Evolutionary conservation across 2,113 vertebrate species (phyloP).

Genomic region (Thymallus thymallus): DNA sequence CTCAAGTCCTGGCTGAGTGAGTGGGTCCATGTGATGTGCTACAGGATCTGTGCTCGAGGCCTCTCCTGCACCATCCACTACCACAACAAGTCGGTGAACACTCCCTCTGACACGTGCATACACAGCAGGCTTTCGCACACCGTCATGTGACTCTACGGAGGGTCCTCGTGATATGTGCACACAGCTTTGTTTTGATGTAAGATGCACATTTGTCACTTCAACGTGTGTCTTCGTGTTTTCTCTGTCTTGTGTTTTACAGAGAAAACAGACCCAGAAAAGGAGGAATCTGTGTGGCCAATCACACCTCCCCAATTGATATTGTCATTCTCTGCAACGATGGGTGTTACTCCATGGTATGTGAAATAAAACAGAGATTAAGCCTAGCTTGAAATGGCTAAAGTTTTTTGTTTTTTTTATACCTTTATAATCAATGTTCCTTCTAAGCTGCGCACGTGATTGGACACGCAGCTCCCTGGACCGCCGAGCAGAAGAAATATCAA

Average conservation of each 20-base stretch:
- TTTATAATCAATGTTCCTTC: no score
- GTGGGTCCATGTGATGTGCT: conserved; percentile 92
- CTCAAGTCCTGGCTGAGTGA: conserved; percentile 88
- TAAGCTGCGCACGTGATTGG: no score
- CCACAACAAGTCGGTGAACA: conserved; percentile 84
- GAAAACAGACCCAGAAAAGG: conserved; percentile 91
- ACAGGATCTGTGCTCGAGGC: conserved; percentile 89
- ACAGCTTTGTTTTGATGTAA: neutral
- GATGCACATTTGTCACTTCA: neutral
- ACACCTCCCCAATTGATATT: conserved; percentile 91
- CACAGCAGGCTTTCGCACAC: neutral
- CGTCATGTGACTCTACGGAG: neutral
- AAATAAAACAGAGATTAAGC: neutral
- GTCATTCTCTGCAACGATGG: conserved; percentile 93
- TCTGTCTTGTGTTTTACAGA: conserved; percentile 64
- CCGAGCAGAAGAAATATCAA: no score
- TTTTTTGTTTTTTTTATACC: no score
- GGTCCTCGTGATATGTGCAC: neutral
- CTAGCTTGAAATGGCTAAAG: no score
- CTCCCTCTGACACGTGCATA: neutral
- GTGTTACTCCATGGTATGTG: conserved; percentile 93
- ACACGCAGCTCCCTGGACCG: no score
- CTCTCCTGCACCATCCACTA: conserved; percentile 91
- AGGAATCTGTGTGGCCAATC: conserved; percentile 97
- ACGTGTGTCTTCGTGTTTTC: neutral